phyloP scores from a whole-genome alignment of 2,113 vertebrate genomes.

The crab-eating macaque (Macaca fascicularis) region T2T-MFA8v1.1 NC_088394.1:23643501-23644000 shows the following conservation, averaged over 20 bases:
- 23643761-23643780: slow-evolving; percentile 79
- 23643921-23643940: slow-evolving; percentile 81
- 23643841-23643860: slow-evolving; percentile 79
- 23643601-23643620: slow-evolving; percentile 57
- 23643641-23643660: slow-evolving; percentile 59
- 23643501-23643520: slow-evolving; percentile 54
- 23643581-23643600: slow-evolving; percentile 55
- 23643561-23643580: slow-evolving; percentile 50
- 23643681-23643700: slow-evolving; percentile 68
- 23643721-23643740: slow-evolving; percentile 73
- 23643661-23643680: slow-evolving; percentile 58
- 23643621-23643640: slow-evolving; percentile 57
- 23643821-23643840: background rate
- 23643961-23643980: slow-evolving; percentile 78
- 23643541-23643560: slow-evolving; percentile 66
- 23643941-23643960: slow-evolving; percentile 80
- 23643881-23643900: slow-evolving; percentile 82
- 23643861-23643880: slow-evolving; percentile 83
- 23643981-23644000: slow-evolving; percentile 68
- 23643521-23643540: slow-evolving; percentile 42
- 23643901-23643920: slow-evolving; percentile 83
- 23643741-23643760: slow-evolving; percentile 76
- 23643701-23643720: slow-evolving; percentile 69
- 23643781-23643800: slow-evolving; percentile 79
- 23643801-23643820: slow-evolving; percentile 68